These are phyloP conservation scores for Patella vulgata DNA, from an alignment of 1,140 invertebrate genomes.

Conservation along the genomic window DNA sequence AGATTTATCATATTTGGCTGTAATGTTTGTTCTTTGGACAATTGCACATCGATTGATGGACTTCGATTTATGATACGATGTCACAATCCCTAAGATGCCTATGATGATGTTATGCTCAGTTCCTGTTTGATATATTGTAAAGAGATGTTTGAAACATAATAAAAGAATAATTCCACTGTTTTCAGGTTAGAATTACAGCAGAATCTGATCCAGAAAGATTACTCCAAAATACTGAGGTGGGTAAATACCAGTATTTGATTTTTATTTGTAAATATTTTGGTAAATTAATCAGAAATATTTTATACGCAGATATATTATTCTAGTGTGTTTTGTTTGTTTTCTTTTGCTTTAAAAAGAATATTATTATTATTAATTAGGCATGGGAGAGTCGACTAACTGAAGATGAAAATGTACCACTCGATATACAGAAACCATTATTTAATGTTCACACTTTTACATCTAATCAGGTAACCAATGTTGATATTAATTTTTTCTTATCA, in stretches of 20 bases:
- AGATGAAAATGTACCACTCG: constrained; percentile 45
- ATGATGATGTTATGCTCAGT: no score
- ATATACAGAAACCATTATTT: constrained; percentile 58
- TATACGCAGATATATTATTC: no score
- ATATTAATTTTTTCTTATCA: neutral
- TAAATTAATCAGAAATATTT: no score
- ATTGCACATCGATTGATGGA: no score
- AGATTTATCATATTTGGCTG: no score
- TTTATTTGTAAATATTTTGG: neutral
- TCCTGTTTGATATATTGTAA: no score
- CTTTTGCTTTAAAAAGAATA: neutral
- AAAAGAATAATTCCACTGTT: constrained; percentile 9
- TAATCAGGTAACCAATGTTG: constrained; percentile 48
- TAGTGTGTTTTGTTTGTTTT: no score
- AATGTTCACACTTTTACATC: constrained; percentile 55
- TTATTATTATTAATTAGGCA: constrained; percentile 34
- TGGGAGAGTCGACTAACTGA: constrained; percentile 45
- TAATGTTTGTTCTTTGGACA: no score
- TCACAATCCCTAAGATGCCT: no score
- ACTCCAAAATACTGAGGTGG: constrained; percentile 53
- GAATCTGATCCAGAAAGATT: constrained; percentile 57
- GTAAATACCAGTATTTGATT: neutral
- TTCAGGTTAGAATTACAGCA: constrained; percentile 58
- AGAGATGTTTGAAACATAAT: neutral
- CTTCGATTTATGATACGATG: no score